Evolutionary conservation across 2,113 vertebrate genomes (phyloP), one percentile per base, ranked within the genome.

Genomic region (Istiophorus platypterus): DNA sequence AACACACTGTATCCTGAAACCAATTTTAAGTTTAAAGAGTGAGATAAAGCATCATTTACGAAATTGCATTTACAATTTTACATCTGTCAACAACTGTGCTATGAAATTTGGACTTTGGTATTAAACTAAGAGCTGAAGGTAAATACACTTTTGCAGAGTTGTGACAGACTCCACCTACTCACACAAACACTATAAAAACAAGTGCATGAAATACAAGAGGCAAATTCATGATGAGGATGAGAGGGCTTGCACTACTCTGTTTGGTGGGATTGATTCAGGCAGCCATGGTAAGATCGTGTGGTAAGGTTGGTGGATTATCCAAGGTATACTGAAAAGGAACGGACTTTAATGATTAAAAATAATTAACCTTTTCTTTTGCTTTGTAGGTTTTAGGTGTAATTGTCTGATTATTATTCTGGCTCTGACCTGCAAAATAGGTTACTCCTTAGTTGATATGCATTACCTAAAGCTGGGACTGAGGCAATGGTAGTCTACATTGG

Each of bases 211-310:
- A 15, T 7, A 31, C 8, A 1, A 9, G 26, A 39, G 12, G 13
- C 18, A 39, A 15, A 7, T 18, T 0, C 13, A 12, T 9, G 4
- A 4, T 52, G 26, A 86, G 14, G 17, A 88, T 90, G 86, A 76
- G 72, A 59, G 72, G 41, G 5, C 18, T 90, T 2, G 2, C 34
- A 14, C 15, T 91, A 2, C 29, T 87, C 24, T 80, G 79, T 58
- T 20, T 91, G 26, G 9, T 70, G 68, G 85, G 56, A 70, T 6
- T 64, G n/a, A 51, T 34, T 34, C 7, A 75, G 4, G 29, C 56
- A 31, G 66, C 61, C 3, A 31, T 0, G 61, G 78, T 76, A 76
- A 81, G 68, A 64, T 4, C 0, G 17, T 45, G 22, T 63, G 13
- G 14, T 18, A 62, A 1, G 12, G 31, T 3, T 41, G 9, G 1